Conservation (phyloP, 2,888 invertebrate species). For the Notodromas monacha region DNA sequence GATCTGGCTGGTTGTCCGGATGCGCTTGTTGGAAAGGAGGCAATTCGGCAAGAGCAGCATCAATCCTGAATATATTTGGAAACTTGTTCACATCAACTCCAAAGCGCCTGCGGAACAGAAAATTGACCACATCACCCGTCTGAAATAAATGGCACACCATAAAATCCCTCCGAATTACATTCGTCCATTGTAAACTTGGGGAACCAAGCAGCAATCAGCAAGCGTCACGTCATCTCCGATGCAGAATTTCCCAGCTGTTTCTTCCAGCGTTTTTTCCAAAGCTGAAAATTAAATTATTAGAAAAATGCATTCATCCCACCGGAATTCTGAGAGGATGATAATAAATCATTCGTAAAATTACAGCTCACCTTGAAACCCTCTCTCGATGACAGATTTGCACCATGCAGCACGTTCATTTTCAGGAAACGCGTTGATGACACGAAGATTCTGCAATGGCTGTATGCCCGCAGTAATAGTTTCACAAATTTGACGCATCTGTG, state of each 20-base stretch:
- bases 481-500: conserved; percentile 48
- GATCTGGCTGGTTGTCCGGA: too few relatives aligned
- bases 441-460: conserved; percentile 76
- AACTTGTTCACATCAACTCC: too few relatives aligned
- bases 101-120: too few relatives aligned
- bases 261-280: conserved; percentile 48
- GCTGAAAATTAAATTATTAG: conserved; percentile 23
- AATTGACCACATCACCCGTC: too few relatives aligned
- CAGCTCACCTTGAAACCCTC: conserved; percentile 47
- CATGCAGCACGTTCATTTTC: conserved; percentile 54
- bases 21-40: too few relatives aligned
- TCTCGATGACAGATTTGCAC: conserved; percentile 67
- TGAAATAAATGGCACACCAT: too few relatives aligned
- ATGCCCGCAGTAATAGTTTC: conserved; percentile 73
- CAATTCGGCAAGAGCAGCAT: too few relatives aligned
- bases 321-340: too few relatives aligned
- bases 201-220: conserved; percentile 77
- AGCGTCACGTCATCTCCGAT: conserved; percentile 73
- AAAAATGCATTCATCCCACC: too few relatives aligned
- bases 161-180: conserved; percentile 23
- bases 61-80: too few relatives aligned
- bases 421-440: conserved; percentile 33
- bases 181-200: conserved; percentile 75
- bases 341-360: too few relatives aligned
- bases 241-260: conserved; percentile 60